A percentile compares a stretch with the other conserved stretches of the same genome.
Conservation (phyloP, 2,888 invertebrate species). For the Galerucella nymphaeae region DNA sequence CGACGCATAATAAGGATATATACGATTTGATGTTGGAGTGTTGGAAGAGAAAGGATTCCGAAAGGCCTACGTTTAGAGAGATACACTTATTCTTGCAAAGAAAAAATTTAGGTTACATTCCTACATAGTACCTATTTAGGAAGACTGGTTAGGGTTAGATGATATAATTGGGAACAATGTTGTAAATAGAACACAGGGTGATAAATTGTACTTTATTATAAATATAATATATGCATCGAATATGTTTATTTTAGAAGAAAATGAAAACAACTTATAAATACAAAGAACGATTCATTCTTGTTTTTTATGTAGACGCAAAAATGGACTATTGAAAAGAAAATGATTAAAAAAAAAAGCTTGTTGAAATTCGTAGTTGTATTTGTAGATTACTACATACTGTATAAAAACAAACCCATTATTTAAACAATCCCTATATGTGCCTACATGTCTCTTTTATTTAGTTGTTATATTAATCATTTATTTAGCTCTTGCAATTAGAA, state of each 20-base stretch:
- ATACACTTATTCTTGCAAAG: slow-evolving; percentile 84
- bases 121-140: slow-evolving; percentile 63
- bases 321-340: background rate
- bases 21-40: slow-evolving; percentile 88
- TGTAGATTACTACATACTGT: background rate
- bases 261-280: background rate
- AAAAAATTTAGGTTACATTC: slow-evolving; percentile 74
- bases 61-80: slow-evolving; percentile 83
- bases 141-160: slow-evolving; percentile 59
- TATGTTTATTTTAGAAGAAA: slow-evolving; percentile 22
- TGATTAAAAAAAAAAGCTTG: background rate
- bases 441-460: background rate
- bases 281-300: background rate
- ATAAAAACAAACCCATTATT: slow-evolving; percentile 1
- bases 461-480: background rate
- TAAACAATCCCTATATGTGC: slow-evolving; percentile 7
- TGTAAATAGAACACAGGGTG: slow-evolving; percentile 66
- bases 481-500: background rate
- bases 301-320: background rate
- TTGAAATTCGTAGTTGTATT: background rate
- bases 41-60: slow-evolving; percentile 81
- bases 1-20: slow-evolving; percentile 72
- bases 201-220: slow-evolving; percentile 51
- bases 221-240: slow-evolving; percentile 5
- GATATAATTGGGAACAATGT: slow-evolving; percentile 57